Base-by-base conservation (phyloP, 2,797 vertebrate genomes). In the Paramormyrops hopkinsi region DNA sequence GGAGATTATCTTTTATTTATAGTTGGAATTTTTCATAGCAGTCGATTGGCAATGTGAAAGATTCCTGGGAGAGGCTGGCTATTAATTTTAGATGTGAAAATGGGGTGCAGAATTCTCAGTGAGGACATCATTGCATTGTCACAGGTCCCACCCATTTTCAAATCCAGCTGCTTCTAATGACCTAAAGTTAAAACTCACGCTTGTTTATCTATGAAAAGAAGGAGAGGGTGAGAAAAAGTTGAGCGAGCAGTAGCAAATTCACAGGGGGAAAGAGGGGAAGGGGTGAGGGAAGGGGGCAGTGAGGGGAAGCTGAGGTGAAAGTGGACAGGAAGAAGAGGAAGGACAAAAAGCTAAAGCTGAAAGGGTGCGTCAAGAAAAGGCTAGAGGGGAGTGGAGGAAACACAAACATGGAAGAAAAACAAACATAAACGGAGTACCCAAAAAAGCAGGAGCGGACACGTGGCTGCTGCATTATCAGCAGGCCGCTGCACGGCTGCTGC, bases 1-100 rank as follows among this genome's bases (percentile, higher is more conserved):
- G 94, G 94, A 94, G 93, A 95, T 96, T 95, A 95, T 95, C 93
- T 94, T 92, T 95, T 96, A 96, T 96, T 96, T 95, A 95, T 96
- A 94, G 91, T 90, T 89, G 91, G 92, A 85, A 89, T 73, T 88
- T 90, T 89, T 92, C 89, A 91, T 90, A 90, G 90, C 89, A 92
- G 94, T 94, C 95, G 93, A 96, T 95, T 96, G 96, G 94, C 94
- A 95, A 92, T 89, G 59, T 90, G 92, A 87, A 89, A 90, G 91
- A 91, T 93, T 92, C 93, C 94, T 91, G 54, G 2, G 94, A 94
- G 93, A 94, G 94, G 95, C 93, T 88, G 90, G 91, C 92, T 90
- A 94, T 95, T 96, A 93, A 95, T 95, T 96, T 95, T 95, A 95
- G 93, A 94, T 91, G 48, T 9, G 53, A 89, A 90, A 46, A 79